A percentile compares a stretch with the other conserved stretches of the same genome.
Evolutionary conservation across 1,140 invertebrate genomes (phyloP).

Genomic region (Asbolus verrucosus): DNA sequence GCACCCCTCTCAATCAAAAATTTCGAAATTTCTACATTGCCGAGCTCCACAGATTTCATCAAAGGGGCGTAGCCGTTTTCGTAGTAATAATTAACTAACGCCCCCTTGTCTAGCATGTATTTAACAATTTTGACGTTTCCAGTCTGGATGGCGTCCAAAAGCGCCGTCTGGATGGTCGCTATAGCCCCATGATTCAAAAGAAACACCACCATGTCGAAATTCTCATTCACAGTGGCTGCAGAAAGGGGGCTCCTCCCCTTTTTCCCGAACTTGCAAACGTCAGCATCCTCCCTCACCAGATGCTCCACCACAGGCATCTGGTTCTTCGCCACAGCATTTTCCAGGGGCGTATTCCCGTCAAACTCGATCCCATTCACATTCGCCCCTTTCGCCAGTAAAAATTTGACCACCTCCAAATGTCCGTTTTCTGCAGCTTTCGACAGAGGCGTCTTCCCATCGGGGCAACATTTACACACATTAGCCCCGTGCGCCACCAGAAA

Average conservation of each 20-base stretch:
- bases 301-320: background rate
- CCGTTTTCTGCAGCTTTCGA: slow-evolving; percentile 3
- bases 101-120: background rate
- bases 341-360: background rate
- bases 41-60: background rate
- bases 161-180: background rate
- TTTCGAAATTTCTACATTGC: slow-evolving; percentile 16
- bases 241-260: background rate
- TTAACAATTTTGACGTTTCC: background rate
- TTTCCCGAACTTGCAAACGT: background rate
- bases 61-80: slow-evolving; percentile 6
- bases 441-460: background rate
- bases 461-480: background rate
- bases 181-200: background rate
- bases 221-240: background rate
- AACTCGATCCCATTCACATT: background rate
- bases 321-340: background rate
- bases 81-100: background rate
- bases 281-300: background rate
- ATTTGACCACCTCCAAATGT: background rate
- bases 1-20: slow-evolving; percentile 5
- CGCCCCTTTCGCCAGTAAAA: background rate
- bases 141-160: background rate
- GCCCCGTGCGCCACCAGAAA: background rate
- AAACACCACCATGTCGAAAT: background rate